Base-by-base conservation (phyloP, 2,797 vertebrate species). In the Eulemur albifrons region DNA sequence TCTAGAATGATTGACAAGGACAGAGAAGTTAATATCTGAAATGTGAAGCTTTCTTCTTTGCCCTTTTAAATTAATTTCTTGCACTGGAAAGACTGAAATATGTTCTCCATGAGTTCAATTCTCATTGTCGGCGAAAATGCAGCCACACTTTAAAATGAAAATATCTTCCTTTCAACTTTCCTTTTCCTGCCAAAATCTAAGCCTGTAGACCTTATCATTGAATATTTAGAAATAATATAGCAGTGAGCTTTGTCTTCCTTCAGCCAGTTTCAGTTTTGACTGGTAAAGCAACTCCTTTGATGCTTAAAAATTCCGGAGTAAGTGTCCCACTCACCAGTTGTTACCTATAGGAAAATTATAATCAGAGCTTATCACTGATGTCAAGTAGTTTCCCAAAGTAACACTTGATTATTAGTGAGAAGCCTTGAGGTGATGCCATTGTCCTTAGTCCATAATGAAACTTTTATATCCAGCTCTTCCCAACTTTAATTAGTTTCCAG, bases 51-150 rank as follows among this genome's bases (percentile, higher is more conserved):
- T 84, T 65, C 76, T 85, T 67, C 25, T 85, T 86, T 73, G 35
- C 81, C 59, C 43, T 87, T 85, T 69, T 96, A 82, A 96, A 97
- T 79, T 35, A 81, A 93, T 65, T 61, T 88, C 25, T 90, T 82
- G 7, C 54, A 4, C 48, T 69, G 8, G 67, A 90, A 82, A 96
- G 17, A 79, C 11, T 52, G 20, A 81, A 72, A 4, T 77, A 6
- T 57, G 14, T 65, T 91, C 25, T 90, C 59, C 57, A 20, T 61
- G 23, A 73, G n/a, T 77, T 89, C 27, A 25, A 0, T 84, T 95
- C 45, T 45, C 57, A 72, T 82, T 88, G 59, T 85, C 40, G 9
- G 32, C 76, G 77, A 93, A 97, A 95, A 77, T 45, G 5, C 23
- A 57, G 48, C 38, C 67, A 77, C 20, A 59, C 14, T 59, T 95